Evolutionary conservation across 2,888 invertebrate genomes (phyloP).

Genomic region (Meiosimyza platycephala): DNA sequence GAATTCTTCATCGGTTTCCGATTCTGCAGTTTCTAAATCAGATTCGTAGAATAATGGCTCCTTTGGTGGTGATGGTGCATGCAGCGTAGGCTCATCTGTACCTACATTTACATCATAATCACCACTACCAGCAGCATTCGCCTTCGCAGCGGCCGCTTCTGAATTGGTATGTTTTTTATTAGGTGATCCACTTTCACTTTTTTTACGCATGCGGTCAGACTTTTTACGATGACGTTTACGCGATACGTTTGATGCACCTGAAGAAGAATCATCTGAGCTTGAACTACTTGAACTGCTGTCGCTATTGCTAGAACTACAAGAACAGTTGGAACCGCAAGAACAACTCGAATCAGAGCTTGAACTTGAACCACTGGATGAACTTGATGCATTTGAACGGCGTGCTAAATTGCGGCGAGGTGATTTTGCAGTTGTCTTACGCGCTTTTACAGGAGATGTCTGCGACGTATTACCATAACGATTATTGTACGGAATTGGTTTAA

Average conservation of each 20-base stretch:
- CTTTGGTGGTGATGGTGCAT: constrained; percentile 47
- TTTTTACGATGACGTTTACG: constrained; percentile 65
- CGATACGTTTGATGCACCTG: constrained; percentile 54
- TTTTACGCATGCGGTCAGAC: constrained; percentile 64
- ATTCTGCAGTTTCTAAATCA: constrained; percentile 86
- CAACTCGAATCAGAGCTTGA: constrained; percentile 83
- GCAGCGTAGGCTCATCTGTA: constrained; percentile 56
- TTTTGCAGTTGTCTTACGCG: constrained; percentile 39
- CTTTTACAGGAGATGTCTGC: constrained; percentile 53
- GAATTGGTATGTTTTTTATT: constrained; percentile 43
- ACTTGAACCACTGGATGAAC: constrained; percentile 81
- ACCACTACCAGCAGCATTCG: constrained; percentile 26
- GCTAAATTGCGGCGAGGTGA: constrained; percentile 44
- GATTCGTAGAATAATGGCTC: constrained; percentile 81
- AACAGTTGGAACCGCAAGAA: constrained; percentile 86
- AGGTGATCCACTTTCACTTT: constrained; percentile 53
- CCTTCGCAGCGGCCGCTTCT: constrained; percentile 39
- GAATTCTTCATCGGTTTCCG: constrained; percentile 89
- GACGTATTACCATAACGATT: constrained; percentile 55
- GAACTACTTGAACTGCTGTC: constrained; percentile 72
- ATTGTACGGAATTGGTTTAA: constrained; percentile 43
- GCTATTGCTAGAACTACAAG: constrained; percentile 79
- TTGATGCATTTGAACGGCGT: constrained; percentile 70
- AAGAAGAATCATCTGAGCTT: constrained; percentile 70
- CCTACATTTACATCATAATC: constrained; percentile 65